These are phyloP conservation scores for Thyatira batis DNA, from an alignment of 2,888 invertebrate species.

Conservation along the genomic window DNA sequence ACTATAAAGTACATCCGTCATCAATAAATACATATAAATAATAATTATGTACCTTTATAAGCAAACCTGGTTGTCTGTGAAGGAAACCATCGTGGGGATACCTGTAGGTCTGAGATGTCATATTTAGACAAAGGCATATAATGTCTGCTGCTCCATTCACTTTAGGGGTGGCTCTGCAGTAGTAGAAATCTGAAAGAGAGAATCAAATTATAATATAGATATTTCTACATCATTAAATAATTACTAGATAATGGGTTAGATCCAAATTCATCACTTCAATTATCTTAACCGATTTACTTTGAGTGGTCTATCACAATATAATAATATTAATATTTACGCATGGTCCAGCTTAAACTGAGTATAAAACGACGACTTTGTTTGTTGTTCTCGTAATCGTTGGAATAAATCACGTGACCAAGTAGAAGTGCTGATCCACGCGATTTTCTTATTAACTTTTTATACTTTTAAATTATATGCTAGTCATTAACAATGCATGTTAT, in stretches of 20 bases:
- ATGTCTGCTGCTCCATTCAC: too few relatives aligned
- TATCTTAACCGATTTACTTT: background rate
- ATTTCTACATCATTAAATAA: background rate
- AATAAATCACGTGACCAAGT: constrained; percentile 1
- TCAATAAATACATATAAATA: too few relatives aligned
- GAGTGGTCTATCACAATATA: background rate
- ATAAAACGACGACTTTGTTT: background rate
- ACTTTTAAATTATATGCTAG: too few relatives aligned
- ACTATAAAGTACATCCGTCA: too few relatives aligned
- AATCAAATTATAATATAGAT: background rate
- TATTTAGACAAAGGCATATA: too few relatives aligned
- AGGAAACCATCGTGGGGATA: too few relatives aligned
- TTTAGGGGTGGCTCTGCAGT: too few relatives aligned
- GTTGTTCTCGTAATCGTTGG: background rate
- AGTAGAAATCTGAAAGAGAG: too few relatives aligned
- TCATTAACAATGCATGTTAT: too few relatives aligned
- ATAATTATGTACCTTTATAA: too few relatives aligned
- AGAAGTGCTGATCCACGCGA: background rate
- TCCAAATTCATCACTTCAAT: background rate
- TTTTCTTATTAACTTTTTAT: background rate
- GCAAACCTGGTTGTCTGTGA: too few relatives aligned
- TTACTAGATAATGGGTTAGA: background rate
- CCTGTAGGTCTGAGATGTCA: too few relatives aligned
- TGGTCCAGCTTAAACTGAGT: background rate
- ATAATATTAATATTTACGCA: background rate